Evolutionary conservation across 2,888 invertebrate genomes (phyloP), one percentile per base, ranked within the genome.

Genomic region (Cotesia congregata): DNA sequence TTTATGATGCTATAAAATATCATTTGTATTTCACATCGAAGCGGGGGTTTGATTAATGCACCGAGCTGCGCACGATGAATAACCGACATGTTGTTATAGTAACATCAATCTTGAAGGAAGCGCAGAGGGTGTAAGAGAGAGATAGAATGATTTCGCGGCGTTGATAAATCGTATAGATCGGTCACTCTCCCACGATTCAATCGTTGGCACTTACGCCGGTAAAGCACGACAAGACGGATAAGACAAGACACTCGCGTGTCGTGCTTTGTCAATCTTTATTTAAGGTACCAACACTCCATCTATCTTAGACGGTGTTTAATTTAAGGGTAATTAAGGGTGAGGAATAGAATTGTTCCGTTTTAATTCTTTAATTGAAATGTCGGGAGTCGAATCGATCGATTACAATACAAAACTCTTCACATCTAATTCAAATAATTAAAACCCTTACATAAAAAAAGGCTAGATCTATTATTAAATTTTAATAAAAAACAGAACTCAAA

Each of bases 1-100:
- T 89, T 90, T 90, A 89, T 88, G 85, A 83, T 83, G 85, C 88
- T 87, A 88, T 89, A 88, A 89, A 89, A 89, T 89, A 89, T 88
- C 89, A 89, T 90, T 90, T 89, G 89, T 89, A 90, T 88, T 88
- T 88, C 86, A 86, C 87, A 86, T 88, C 86, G 87, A 86, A 84
- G 86, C 84, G 85, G 83, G 84, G 84, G 83, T 84, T 85, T 88
- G 88, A 88, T 88, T 88, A 88, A 89, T 88, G 88, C 83, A 86
- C 74, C 68, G 74, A 64, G 71, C 79, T 80, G 81, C 83, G 81
- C 83, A 84, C 87, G 84, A 85, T 86, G 86, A 87, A 86, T 86
- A 86, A 87, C 86, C 83, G 85, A 84, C 84, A 84, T 85, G 86
- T 85, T 85, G 85, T 86, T 85, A 84, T 85, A 84, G 85, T 85